Evolutionary conservation across 2,797 vertebrate genomes (phyloP).

Genomic region (Myotis myotis): DNA sequence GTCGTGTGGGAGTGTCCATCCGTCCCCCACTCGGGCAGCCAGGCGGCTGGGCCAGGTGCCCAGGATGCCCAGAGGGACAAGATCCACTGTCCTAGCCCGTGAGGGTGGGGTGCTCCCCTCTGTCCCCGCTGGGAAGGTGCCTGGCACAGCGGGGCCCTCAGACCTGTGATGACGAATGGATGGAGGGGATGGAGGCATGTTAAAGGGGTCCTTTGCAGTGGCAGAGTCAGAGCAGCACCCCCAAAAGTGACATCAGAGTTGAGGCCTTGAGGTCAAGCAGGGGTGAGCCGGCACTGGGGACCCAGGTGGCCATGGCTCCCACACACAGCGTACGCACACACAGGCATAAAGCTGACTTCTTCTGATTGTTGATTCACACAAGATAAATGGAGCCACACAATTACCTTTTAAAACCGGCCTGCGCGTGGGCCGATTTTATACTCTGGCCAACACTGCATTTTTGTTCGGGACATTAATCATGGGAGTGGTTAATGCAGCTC

Average conservation of each 20-base stretch:
- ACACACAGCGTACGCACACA: not conserved
- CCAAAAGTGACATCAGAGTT: not conserved
- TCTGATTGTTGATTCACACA: not conserved
- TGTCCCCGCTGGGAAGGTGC: not conserved
- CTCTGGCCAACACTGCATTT: not conserved
- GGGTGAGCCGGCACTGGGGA: not conserved
- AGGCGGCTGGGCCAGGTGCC: not conserved
- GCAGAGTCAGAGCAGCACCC: not conserved
- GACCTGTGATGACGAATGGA: no score
- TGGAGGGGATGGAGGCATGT: not conserved
- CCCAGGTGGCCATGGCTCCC: not conserved
- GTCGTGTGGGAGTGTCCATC: rapidly evolving
- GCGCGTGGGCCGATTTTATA: conserved; percentile 13
- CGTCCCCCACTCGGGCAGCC: not conserved
- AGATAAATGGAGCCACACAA: not conserved
- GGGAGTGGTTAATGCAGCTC: conserved; percentile 12
- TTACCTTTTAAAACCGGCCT: conserved; percentile 37
- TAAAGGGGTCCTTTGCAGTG: not conserved
- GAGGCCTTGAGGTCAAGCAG: not conserved
- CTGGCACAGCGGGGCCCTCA: not conserved
- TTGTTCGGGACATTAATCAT: conserved; percentile 49
- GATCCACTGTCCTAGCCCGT: not conserved
- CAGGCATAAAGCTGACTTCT: not conserved
- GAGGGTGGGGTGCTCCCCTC: not conserved
- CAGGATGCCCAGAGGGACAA: rapidly evolving